Base-by-base conservation (phyloP, 2,888 invertebrate species). In the Chrysolina americana region DNA sequence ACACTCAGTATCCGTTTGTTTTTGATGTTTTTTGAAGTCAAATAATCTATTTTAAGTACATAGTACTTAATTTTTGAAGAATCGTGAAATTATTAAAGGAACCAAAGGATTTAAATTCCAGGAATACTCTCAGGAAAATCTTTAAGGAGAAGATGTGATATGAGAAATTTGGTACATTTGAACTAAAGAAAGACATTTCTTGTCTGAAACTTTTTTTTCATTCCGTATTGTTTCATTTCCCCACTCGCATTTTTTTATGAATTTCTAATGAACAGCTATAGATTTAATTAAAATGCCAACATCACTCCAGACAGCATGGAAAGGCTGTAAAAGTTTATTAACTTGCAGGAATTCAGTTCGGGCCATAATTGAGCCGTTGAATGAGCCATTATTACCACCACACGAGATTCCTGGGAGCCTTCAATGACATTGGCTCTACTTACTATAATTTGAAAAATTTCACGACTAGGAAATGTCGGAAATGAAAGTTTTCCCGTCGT, bases 261-360 rank as follows among this genome's bases (percentile, higher is more conserved):
- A 21, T 59, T 11, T 28, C 6, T 5, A 56, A 59, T 59, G 59
- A 23, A 59, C 15, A 15, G 13, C 28, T 62, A 74, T 70, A 74
- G 65, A 72, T 72, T 76, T 70, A 74, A 76, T 76, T 76, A 76
- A 76, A n/a, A 76, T 76, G 70, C 71, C 69, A 65, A 50, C 65
- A 63, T 53, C 70, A 23, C 59, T 8, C 28, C 68, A 48, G 69
- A 48, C 69, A 74, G 62, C 74, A 17, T 50, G 64, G 68, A 73
- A 73, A 71, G 73, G 77, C 71, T 73, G 73, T 78, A 70, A 78
- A 78, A 78, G 71, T 78, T 78, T 78, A 79, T 77, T 76, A 74
- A 77, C 75, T 75, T 68, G 71, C 59, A 74, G 73, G 77, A 74
- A 77, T 79, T 76, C 73, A 71, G 76, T 66, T 65, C 68, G 48